These are phyloP conservation scores for Ochropleura plecta DNA, from an alignment of 2,888 invertebrate species.

Conservation along the genomic window DNA sequence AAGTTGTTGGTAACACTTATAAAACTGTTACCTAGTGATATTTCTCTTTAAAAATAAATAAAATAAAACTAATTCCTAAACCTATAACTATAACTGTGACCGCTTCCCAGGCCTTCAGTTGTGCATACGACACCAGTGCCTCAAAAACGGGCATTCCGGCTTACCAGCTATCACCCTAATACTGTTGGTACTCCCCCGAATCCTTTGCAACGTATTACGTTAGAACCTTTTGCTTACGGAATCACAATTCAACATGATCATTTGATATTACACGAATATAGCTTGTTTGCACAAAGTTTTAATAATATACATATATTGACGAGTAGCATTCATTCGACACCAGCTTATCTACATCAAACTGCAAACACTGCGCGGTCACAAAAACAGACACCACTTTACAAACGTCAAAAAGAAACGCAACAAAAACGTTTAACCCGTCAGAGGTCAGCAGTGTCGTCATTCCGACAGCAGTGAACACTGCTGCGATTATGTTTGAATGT, in stretches of 20 bases:
- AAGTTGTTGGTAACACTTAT: too few species aligned
- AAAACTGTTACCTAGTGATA: too few species aligned
- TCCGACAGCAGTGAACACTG: conserved; percentile 33
- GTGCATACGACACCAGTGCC: too few species aligned
- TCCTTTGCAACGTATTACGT: too few species aligned
- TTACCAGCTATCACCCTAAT: too few species aligned
- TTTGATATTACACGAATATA: too few species aligned
- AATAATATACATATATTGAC: background rate
- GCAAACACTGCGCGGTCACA: conserved; percentile 25
- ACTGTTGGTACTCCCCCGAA: too few species aligned
- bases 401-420: conserved; percentile 34
- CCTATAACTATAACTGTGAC: too few species aligned
- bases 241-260: background rate
- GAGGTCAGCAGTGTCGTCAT: conserved; percentile 47
- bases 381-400: conserved; percentile 44
- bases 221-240: background rate
- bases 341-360: conserved; percentile 17
- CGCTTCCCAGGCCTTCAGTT: too few species aligned
- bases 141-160: too few species aligned
- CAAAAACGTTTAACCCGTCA: conserved; percentile 52
- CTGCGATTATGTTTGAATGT: conserved; percentile 48
- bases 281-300: background rate
- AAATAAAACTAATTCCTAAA: too few species aligned
- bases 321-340: conserved; percentile 7
- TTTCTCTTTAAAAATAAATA: too few species aligned